Base-by-base conservation (phyloP, 2,797 vertebrate species). In the Sciurus carolinensis region DNA sequence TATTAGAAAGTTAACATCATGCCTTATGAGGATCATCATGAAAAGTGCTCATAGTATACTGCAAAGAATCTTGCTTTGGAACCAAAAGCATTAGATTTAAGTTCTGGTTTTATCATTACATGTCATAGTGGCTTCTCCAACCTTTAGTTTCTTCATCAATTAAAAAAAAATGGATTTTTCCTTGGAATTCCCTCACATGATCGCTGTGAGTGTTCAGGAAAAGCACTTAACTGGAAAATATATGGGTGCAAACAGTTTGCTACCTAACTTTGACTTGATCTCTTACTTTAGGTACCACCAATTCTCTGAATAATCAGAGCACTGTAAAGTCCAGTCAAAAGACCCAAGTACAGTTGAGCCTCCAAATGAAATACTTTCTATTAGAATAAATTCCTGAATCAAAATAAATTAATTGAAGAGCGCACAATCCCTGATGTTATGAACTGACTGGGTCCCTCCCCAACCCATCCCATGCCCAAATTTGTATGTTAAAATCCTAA, bases 321-420 rank as follows among this genome's bases (percentile, higher is more conserved):
- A 44, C 5, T 0, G 0, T 4, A 30, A 5, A 57, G 4, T 7
- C 59, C 28, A 82, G 62, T 3, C 24, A 67, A 72, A 2, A 71
- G 12, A 54, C 0, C 3, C 15, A 18, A 71, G 4, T 30, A 28
- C 30, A 22, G 7, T 12, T 62, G 39, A 72, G 79, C 42, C 62
- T 57, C 20, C 36, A 52, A 50, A 33, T 76, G 18, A 66, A 90
- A 73, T 33, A 28, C 3, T 81, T 87, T 87, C 20, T 30, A 59
- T 62, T n/a, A 72, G 69, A 87, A 67, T 9, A 62, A 80, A 94
- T 93, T 84, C 52, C n/a, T 86, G 6, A 94, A 82, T 91, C 7
- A 72, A 64, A 52, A 67, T 47, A 50, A 84, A 47, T 79, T 72
- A 62, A 87, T 44, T 73, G 3, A 64, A 54, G 24, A 83, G 3